phyloP scores from a whole-genome alignment of 2,113 vertebrate species.

The Cinclus cinclus region DNA sequence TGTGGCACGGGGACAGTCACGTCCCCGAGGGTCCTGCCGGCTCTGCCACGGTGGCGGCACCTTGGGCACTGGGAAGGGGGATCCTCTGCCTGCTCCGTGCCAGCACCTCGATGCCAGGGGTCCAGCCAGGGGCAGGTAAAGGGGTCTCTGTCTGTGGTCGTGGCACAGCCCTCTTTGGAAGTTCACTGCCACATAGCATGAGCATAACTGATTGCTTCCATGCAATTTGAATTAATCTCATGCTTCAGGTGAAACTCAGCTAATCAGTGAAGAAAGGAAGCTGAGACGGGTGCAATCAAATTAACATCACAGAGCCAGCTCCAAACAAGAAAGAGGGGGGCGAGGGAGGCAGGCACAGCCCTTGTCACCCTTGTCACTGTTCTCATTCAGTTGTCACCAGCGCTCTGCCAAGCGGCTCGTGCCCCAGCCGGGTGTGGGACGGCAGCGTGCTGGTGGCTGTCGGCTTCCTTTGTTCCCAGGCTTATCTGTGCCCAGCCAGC shows the following conservation, averaged over 20 bases:
- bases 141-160: rapidly evolving
- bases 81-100: not conserved
- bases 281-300: constrained; percentile 70
- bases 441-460: not conserved
- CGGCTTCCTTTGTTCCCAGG: constrained; percentile 39
- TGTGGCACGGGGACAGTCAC: not conserved
- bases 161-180: not conserved
- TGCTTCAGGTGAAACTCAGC: constrained; percentile 75
- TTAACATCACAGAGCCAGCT: constrained; percentile 63
- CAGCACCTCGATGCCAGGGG: rapidly evolving
- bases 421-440: not conserved
- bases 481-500: constrained; percentile 63
- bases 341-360: constrained; percentile 9
- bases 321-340: constrained; percentile 49
- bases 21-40: rapidly evolving
- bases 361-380: constrained; percentile 23
- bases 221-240: constrained; percentile 74
- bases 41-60: rapidly evolving
- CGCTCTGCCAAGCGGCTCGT: not conserved
- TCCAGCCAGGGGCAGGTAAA: not conserved
- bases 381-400: constrained; percentile 18
- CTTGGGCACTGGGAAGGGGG: not conserved
- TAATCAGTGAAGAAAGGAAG: constrained; percentile 76
- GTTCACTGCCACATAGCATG: not conserved
- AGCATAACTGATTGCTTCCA: constrained; percentile 65